A percentile compares a stretch with the other conserved stretches of the same genome.
Conservation (phyloP, 2,113 vertebrate species). For the Pachyramphus minor region DNA sequence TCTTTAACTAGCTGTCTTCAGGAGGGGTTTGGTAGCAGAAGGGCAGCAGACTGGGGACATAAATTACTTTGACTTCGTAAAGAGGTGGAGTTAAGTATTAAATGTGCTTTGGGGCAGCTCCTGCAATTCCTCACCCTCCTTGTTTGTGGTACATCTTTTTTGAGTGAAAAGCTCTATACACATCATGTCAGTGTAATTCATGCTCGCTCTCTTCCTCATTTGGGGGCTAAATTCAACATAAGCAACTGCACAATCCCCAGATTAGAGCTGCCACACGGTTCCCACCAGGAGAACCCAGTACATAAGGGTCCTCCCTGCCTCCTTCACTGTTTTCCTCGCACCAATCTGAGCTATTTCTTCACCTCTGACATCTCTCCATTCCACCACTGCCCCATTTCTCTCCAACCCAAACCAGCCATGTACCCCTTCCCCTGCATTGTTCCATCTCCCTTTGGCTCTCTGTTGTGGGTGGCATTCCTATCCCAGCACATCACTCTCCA, state of each 20-base stretch:
- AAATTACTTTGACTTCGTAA: not conserved
- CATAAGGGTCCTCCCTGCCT: fast-evolving
- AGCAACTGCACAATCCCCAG: not conserved
- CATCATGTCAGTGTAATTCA: not conserved
- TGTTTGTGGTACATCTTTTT: not conserved
- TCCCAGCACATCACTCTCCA: not conserved
- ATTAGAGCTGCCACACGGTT: not conserved
- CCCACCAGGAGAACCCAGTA: not conserved
- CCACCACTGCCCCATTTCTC: not conserved
- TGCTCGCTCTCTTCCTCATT: not conserved
- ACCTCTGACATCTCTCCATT: not conserved
- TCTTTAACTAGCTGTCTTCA: not conserved
- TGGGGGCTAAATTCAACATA: not conserved
- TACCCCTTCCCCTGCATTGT: not conserved
- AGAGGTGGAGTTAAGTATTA: not conserved
- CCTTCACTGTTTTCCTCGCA: not conserved
- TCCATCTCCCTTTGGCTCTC: not conserved
- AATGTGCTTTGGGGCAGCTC: conserved; percentile 1
- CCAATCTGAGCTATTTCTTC: not conserved
- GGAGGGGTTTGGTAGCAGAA: not conserved
- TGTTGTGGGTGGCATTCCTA: not conserved
- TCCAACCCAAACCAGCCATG: no score
- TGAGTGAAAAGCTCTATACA: not conserved
- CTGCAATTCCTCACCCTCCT: not conserved
- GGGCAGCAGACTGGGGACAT: not conserved